Evolutionary conservation across 2,888 invertebrate genomes (phyloP).

Genomic region (Tiliacea citrago): DNA sequence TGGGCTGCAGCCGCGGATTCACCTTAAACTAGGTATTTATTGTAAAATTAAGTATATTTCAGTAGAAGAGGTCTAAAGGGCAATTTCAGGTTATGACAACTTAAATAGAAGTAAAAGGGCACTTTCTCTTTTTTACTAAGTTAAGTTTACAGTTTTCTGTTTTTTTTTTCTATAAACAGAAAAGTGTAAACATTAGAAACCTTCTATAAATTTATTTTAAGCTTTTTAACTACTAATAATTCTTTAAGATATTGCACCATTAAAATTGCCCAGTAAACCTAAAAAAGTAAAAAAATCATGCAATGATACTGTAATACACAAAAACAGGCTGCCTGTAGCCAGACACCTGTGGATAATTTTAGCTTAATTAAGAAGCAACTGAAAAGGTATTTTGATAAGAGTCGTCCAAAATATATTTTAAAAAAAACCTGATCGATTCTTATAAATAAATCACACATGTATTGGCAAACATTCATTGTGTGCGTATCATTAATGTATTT

Average conservation of each 20-base stretch:
- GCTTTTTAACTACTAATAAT: not conserved
- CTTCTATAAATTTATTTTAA: not conserved
- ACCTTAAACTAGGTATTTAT: constrained; percentile 21
- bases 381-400: not conserved
- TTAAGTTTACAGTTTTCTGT: too few relatives aligned
- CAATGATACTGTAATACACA: constrained; percentile 5
- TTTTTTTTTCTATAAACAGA: not conserved
- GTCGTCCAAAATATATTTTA: constrained; percentile 8
- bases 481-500: not conserved
- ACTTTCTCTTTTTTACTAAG: too few relatives aligned
- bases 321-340: not conserved
- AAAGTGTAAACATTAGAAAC: not conserved
- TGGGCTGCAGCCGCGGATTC: too few relatives aligned
- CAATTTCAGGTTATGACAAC: constrained; percentile 16
- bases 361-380: not conserved
- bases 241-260: not conserved
- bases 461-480: constrained; percentile 1
- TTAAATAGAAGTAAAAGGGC: not conserved
- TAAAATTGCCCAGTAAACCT: constrained; percentile 45
- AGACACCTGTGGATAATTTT: not conserved
- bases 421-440: constrained; percentile 2
- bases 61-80: constrained; percentile 14
- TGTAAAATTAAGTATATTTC: constrained; percentile 23
- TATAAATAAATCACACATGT: constrained; percentile 1
- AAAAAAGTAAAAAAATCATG: constrained; percentile 13